Evolutionary conservation across 2,888 invertebrate genomes (phyloP).

Genomic region (Synanthedon tipuliformis): DNA sequence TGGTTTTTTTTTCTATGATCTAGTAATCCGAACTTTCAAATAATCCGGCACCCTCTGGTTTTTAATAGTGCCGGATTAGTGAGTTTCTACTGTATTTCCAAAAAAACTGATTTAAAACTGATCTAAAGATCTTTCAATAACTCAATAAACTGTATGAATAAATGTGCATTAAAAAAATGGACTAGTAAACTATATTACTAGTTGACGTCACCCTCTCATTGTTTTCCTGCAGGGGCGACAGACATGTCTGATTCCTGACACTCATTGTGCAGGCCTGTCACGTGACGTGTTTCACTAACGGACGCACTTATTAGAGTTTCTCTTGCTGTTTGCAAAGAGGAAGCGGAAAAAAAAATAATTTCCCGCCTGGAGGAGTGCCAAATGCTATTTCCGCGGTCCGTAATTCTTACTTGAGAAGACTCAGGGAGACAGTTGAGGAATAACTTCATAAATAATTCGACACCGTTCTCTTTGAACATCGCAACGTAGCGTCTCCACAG

Average conservation of each 20-base stretch:
- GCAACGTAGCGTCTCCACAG: background rate
- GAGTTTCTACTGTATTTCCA: no score
- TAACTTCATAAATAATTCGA: slow-evolving; percentile 37
- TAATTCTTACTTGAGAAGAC: slow-evolving; percentile 19
- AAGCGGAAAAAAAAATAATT: slow-evolving; percentile 20
- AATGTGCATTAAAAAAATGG: no score
- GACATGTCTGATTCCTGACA: background rate
- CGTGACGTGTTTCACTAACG: slow-evolving; percentile 8
- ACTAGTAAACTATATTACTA: no score
- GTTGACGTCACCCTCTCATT: no score
- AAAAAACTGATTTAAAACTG: no score
- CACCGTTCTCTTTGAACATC: slow-evolving; percentile 15
- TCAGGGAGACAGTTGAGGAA: slow-evolving; percentile 17
- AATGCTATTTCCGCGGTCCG: slow-evolving; percentile 20
- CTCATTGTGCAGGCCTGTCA: background rate
- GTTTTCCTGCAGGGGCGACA: no score
- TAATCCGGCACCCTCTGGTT: no score
- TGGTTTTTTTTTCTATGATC: no score
- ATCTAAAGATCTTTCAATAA: no score
- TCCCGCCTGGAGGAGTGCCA: slow-evolving; percentile 28
- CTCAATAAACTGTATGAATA: no score
- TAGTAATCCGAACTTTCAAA: no score
- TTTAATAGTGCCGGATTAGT: no score
- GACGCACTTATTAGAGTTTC: slow-evolving; percentile 7
- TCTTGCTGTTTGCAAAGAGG: slow-evolving; percentile 9